phyloP scores from a whole-genome alignment of 2,888 invertebrate species.

The Psylliodes chrysocephalus region DNA sequence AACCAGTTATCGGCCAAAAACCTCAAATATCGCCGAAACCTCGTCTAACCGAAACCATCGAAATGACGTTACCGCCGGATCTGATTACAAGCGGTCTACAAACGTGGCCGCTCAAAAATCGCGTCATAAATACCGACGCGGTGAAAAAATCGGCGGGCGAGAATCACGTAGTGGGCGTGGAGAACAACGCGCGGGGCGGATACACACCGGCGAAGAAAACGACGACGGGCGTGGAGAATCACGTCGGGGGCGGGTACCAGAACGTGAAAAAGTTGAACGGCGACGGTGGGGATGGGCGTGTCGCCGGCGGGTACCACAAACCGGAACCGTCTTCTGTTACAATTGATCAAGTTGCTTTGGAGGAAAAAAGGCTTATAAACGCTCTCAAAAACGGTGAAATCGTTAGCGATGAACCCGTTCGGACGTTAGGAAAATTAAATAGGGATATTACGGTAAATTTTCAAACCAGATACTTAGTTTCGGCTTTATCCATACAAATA shows the following conservation, averaged over 20 bases:
- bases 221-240: slow-evolving; percentile 6
- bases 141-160: slow-evolving; percentile 58
- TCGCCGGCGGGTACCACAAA: slow-evolving; percentile 15
- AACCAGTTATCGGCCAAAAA: slow-evolving; percentile 65
- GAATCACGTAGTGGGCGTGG: slow-evolving; percentile 25
- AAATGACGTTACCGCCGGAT: slow-evolving; percentile 73
- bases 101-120: slow-evolving; percentile 73
- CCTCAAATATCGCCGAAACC: slow-evolving; percentile 66
- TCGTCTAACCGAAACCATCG: slow-evolving; percentile 70
- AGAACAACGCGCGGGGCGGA: slow-evolving; percentile 19
- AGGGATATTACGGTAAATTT: slow-evolving; percentile 28
- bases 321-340: slow-evolving; percentile 43
- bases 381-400: slow-evolving; percentile 80
- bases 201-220: neutral
- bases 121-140: slow-evolving; percentile 64
- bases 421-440: slow-evolving; percentile 12
- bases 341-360: slow-evolving; percentile 74
- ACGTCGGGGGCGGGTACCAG: neutral
- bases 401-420: slow-evolving; percentile 65
- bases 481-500: neutral
- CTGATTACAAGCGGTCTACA: slow-evolving; percentile 63
- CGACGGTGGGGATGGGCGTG: slow-evolving; percentile 8
- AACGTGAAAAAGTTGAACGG: slow-evolving; percentile 58
- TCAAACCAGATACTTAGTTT: neutral
- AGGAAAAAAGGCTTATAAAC: slow-evolving; percentile 82